A percentile compares a stretch with the other conserved stretches of the same genome.
These are phyloP conservation scores for Coptodon rendalli DNA, from an alignment of 2,113 vertebrate genomes.

Conservation along the genomic window DNA sequence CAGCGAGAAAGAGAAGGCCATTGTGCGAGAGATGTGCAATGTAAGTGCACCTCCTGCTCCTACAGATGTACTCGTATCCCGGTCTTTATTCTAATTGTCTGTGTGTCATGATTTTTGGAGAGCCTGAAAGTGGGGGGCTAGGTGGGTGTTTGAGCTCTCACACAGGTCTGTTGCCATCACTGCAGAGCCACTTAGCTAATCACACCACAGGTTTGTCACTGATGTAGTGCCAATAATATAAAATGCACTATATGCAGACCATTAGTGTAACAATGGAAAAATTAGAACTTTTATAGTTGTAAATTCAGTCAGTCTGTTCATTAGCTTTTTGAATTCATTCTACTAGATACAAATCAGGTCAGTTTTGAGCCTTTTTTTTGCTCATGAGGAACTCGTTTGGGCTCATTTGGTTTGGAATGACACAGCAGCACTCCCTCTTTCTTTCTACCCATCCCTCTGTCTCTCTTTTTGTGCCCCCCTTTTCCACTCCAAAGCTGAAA, in stretches of 20 bases:
- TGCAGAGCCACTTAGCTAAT: neutral
- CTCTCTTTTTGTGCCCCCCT: fast-evolving
- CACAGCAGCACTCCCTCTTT: neutral
- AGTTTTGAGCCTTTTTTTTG: conserved; percentile 8
- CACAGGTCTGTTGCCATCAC: neutral
- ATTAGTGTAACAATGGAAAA: neutral
- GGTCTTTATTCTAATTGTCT: neutral
- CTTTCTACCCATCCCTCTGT: neutral
- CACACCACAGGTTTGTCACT: neutral
- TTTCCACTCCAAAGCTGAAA: neutral
- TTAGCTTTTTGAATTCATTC: neutral
- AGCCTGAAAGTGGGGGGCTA: neutral
- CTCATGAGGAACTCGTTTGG: conserved; percentile 47
- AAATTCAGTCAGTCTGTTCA: neutral
- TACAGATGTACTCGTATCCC: neutral
- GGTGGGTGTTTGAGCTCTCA: neutral
- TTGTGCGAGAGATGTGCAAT: conserved; percentile 95
- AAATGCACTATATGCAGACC: neutral
- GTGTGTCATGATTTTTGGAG: neutral
- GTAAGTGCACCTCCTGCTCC: conserved; percentile 61
- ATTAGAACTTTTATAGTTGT: neutral
- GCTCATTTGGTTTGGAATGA: conserved; percentile 14
- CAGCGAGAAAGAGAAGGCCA: conserved; percentile 94
- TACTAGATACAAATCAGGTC: conserved; percentile 18
- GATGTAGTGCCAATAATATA: neutral